Evolutionary conservation across 2,888 invertebrate species (phyloP).

Genomic region (Hetaerina titia): DNA sequence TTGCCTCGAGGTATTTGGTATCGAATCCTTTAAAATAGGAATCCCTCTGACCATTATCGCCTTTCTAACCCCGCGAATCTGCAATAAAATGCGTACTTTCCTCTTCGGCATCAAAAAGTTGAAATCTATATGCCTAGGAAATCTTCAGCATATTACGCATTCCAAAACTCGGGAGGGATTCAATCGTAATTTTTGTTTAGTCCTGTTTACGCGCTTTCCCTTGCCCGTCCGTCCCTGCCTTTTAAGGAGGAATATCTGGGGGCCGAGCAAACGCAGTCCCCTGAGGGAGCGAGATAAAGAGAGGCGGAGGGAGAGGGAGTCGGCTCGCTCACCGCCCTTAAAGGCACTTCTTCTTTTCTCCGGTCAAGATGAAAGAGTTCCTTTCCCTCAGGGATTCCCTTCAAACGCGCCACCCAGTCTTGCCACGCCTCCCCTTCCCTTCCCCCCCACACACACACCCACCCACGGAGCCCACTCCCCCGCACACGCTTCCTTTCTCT

Average conservation of each 20-base stretch:
- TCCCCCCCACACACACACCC: neutral
- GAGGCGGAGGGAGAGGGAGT: neutral
- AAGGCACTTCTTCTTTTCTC: conserved; percentile 19
- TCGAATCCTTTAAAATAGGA: too few relatives aligned
- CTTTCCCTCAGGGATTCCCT: conserved; percentile 16
- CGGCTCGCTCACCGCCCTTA: neutral
- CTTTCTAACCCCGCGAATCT: too few relatives aligned
- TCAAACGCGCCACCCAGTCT: neutral
- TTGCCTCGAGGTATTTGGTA: too few relatives aligned
- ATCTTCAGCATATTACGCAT: conserved; percentile 19
- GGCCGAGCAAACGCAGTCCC: too few relatives aligned
- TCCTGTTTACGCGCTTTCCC: neutral
- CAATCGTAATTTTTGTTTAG: neutral
- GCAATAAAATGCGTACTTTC: too few relatives aligned
- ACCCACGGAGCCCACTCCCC: neutral
- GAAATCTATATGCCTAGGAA: neutral
- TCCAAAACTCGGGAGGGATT: neutral
- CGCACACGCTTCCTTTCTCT: too few relatives aligned
- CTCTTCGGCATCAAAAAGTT: neutral
- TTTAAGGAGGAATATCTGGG: neutral
- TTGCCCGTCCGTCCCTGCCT: neutral
- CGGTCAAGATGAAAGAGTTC: conserved; percentile 61
- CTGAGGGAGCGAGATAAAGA: neutral
- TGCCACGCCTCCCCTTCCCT: neutral
- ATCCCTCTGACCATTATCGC: too few relatives aligned